Evolutionary conservation across 2,113 vertebrate genomes (phyloP).

Genomic region (Elephas maximus): DNA sequence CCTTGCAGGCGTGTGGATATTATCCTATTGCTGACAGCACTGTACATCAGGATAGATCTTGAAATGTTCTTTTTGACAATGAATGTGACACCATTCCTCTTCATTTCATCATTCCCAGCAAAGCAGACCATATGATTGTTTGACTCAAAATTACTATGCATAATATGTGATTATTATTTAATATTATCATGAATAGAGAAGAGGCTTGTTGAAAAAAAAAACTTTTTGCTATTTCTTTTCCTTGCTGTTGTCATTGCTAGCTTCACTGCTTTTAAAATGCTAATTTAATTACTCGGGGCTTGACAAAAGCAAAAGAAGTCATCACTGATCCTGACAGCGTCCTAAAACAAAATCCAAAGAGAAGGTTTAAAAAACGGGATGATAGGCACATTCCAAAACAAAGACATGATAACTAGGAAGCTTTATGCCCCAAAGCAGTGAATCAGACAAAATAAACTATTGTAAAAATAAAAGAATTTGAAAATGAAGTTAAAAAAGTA

Average conservation of each 20-base stretch:
- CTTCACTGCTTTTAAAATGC: constrained; percentile 18
- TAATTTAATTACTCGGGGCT: background rate
- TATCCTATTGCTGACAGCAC: no score
- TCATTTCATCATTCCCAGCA: no score
- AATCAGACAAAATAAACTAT: constrained; percentile 20
- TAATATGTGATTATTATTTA: constrained; percentile 18
- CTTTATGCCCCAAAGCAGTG: background rate
- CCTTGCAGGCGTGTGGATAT: no score
- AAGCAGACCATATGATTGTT: no score
- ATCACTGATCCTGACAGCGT: background rate
- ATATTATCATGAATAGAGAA: constrained; percentile 35
- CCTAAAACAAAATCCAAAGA: constrained; percentile 28
- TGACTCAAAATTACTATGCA: background rate
- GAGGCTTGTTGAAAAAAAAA: constrained; percentile 8
- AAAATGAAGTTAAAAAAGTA: background rate
- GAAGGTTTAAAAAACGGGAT: background rate
- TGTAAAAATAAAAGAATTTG: background rate
- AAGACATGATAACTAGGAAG: background rate
- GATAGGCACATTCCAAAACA: background rate
- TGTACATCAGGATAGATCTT: no score
- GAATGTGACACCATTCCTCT: no score
- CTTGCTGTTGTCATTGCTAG: background rate
- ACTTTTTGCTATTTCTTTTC: background rate
- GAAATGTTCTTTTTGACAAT: no score
- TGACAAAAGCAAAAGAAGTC: background rate